Base-by-base conservation (phyloP, 2,888 invertebrate genomes). In the Dicyrtoma fusca region DNA sequence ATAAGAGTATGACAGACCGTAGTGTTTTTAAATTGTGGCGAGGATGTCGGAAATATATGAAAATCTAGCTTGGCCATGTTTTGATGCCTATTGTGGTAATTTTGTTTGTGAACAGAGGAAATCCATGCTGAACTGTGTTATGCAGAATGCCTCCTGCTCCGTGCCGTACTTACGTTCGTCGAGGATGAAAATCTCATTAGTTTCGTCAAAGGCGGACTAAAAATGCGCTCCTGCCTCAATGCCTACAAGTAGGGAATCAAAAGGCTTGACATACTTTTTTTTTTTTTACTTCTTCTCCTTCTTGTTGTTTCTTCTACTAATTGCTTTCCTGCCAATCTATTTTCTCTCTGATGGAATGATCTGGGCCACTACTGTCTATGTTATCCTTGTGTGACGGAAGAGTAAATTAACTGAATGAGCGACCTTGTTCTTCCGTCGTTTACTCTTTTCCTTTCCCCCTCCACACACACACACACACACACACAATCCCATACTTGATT, bases 111-210 rank as follows among this genome's bases (percentile, higher is more conserved):
- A 14, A 61, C 90, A 84, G 84, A 89, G 82, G 94, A 97, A 85
- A 90, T 94, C 19, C 97, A 98, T 85, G 97, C 97, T 0, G 97
- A 98, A 83, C 85, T 98, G 47, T 96, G 96, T 83, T 92, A 94
- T 83, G 97, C 97, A 0, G 97, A 98, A 84, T 90, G 92, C 44
- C 86, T 96, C 62, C 86, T 98, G 63, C 86, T 97, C 73, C 90
- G 93, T 82, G 93, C 97, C 0, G 88, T 96, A 82, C 87, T 98
- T 76, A 93, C 94, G 17, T 94, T 97, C 82, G 90, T 97, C 82
- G 95, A 96, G 82, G 97, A 97, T 82, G 97, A 98, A 84, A 96
- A 80, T 78, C 86, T 97, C 74, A 88, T 93, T 66, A 94, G 94
- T 82, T 91, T 98, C 81, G 91, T 98, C 75, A 93, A 92, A 83